Evolutionary conservation across 1,140 invertebrate genomes (phyloP).

Genomic region (Amphibalanus amphitrite): DNA sequence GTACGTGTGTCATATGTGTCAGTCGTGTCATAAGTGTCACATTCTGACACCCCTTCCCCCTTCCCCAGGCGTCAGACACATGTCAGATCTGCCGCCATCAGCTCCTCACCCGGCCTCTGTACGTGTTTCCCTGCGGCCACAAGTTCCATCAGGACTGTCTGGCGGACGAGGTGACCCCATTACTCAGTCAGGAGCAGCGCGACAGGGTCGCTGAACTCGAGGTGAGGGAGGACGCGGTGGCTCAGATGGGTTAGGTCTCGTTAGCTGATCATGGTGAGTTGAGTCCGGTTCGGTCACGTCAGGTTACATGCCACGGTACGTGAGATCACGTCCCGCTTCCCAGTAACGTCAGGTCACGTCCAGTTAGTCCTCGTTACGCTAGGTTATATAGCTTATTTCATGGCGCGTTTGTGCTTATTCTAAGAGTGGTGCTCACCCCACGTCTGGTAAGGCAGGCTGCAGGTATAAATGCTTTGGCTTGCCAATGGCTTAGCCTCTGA

Average conservation of each 20-base stretch:
- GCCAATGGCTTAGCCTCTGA: too few relatives aligned
- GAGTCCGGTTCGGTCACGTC: too few relatives aligned
- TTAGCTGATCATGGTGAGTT: too few relatives aligned
- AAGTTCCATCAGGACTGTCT: slow-evolving; percentile 88
- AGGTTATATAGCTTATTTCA: too few relatives aligned
- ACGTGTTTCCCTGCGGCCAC: slow-evolving; percentile 81
- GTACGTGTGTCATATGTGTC: not conserved
- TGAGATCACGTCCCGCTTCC: too few relatives aligned
- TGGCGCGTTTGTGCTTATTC: too few relatives aligned
- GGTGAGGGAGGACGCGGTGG: slow-evolving; percentile 19
- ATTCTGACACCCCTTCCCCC: slow-evolving; percentile 52
- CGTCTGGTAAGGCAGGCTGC: too few relatives aligned
- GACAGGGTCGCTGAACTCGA: slow-evolving; percentile 34
- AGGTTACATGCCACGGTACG: too few relatives aligned
- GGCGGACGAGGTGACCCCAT: slow-evolving; percentile 53
- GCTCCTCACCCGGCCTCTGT: slow-evolving; percentile 69
- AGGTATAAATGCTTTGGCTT: too few relatives aligned
- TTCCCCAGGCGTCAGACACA: slow-evolving; percentile 49
- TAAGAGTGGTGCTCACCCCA: too few relatives aligned
- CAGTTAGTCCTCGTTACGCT: too few relatives aligned
- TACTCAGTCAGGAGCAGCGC: slow-evolving; percentile 33
- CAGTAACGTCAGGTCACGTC: too few relatives aligned
- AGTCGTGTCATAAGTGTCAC: slow-evolving; percentile 12
- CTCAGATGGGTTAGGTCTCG: not conserved
- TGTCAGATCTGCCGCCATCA: slow-evolving; percentile 67